A percentile compares a stretch with the other conserved stretches of the same genome.
These are phyloP conservation scores for Orthosia cruda DNA, from an alignment of 2,888 invertebrate species.

Conservation along the genomic window DNA sequence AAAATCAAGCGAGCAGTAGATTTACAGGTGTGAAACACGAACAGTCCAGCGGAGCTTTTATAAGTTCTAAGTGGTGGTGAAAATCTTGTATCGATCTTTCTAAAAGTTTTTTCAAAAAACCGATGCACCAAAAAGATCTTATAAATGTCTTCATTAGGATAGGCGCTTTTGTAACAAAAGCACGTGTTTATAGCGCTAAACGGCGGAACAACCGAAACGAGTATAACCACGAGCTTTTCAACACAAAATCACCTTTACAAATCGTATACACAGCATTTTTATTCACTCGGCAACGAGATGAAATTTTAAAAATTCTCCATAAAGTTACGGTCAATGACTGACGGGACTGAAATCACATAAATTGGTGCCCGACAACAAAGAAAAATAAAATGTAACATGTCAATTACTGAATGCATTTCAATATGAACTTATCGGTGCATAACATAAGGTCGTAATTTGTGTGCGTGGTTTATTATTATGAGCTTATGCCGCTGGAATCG, in stretches of 20 bases:
- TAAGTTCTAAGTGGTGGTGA: conserved; percentile 27
- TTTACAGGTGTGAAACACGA: conserved; percentile 14
- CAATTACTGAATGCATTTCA: conserved; percentile 70
- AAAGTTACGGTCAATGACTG: conserved; percentile 76
- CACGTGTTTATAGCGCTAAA: conserved; percentile 1
- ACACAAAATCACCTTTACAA: conserved; percentile 26
- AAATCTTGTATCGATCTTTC: not conserved
- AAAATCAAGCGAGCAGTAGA: not conserved
- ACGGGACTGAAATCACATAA: conserved; percentile 77
- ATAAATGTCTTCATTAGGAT: not conserved
- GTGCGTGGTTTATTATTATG: conserved; percentile 49
- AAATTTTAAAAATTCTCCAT: conserved; percentile 73
- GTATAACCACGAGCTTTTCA: conserved; percentile 18
- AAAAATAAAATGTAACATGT: conserved; percentile 75
- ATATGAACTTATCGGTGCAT: conserved; percentile 57
- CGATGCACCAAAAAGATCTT: not conserved
- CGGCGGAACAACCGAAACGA: not conserved
- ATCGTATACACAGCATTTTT: conserved; percentile 45
- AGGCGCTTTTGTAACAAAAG: not conserved
- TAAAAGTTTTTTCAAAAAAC: not conserved
- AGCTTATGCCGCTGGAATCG: conserved; percentile 65
- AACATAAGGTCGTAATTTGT: conserved; percentile 63
- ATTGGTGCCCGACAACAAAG: conserved; percentile 75
- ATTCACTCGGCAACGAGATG: conserved; percentile 67
- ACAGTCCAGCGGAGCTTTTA: conserved; percentile 10